These are phyloP conservation scores for Ostrea denselamellosa DNA, from an alignment of 1,140 invertebrate species.

Conservation along the genomic window DNA sequence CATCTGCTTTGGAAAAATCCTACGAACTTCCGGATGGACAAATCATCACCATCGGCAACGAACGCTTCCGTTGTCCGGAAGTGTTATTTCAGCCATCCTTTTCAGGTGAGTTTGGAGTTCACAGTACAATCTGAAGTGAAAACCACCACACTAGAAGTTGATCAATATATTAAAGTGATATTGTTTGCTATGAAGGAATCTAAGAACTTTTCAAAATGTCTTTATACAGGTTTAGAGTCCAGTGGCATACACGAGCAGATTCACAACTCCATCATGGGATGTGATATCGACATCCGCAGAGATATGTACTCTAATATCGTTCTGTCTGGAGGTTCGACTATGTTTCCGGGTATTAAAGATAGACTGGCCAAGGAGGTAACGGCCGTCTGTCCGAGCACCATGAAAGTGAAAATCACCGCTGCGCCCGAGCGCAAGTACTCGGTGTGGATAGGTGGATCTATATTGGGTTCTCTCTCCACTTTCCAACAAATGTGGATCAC, in stretches of 20 bases:
- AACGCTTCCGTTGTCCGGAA: constrained; percentile 74
- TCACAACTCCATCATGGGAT: constrained; percentile 90
- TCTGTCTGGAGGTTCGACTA: constrained; percentile 80
- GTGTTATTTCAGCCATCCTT: constrained; percentile 86
- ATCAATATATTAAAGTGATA: no score
- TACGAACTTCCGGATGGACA: constrained; percentile 79
- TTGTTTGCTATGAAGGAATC: background rate
- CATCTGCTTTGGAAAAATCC: constrained; percentile 69
- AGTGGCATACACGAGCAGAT: constrained; percentile 81
- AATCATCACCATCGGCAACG: constrained; percentile 71
- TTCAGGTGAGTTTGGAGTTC: constrained; percentile 56
- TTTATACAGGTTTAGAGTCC: constrained; percentile 67
- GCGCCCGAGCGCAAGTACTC: constrained; percentile 74
- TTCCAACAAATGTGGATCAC: constrained; percentile 84
- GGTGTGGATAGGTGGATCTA: constrained; percentile 75
- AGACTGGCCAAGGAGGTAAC: constrained; percentile 85
- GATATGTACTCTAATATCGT: constrained; percentile 92
- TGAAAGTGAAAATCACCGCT: constrained; percentile 89
- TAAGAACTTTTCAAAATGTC: constrained; percentile 52
- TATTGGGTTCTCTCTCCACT: constrained; percentile 83
- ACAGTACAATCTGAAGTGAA: background rate
- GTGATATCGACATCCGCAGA: constrained; percentile 88
- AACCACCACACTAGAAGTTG: no score
- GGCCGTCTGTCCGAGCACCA: constrained; percentile 85
- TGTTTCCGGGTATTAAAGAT: constrained; percentile 78